Base-by-base conservation (phyloP, 2,113 vertebrate species). In the Paradoxurus hermaphroditus region DNA sequence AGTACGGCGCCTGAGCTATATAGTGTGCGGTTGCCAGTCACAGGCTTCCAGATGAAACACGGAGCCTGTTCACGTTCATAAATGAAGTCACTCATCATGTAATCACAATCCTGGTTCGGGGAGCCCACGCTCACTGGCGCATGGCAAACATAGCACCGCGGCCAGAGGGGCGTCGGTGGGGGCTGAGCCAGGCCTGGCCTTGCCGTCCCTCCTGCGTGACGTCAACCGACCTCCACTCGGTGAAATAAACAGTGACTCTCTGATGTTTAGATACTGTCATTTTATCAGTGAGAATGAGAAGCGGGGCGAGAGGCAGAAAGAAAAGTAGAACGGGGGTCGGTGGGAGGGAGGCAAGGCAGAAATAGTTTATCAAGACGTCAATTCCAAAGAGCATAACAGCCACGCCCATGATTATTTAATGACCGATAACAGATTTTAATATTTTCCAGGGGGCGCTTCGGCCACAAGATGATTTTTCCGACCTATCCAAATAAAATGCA, bases 21-120 rank as follows among this genome's bases (percentile, higher is more conserved):
- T 29, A 44, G 34, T 7, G 4, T 83, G 90, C 39, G 86, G 78
- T 90, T 95, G 96, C 81, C 68, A 53, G 36, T 75, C 77, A 86
- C 34, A 59, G 53, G 12, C 59, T 85, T 46, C 95, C 81, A 29
- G 62, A 72, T 56, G 51, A 78, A 44, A 8, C 56, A 89, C 9
- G 93, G 63, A 95, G 49, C 29, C 51, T 82, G 49, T 21, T 34
- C 82, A 75, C 27, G 51, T 92, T 82, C n/a, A 8, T 27, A 56
- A 9, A 62, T 62, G 39, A 89, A 87, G 63, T 44, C 23, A 0
- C 23, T 95, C 70, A 86, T 4, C 41, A 46, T 46, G 53, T 4
- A 34, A 97, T 65, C 46, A 31, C 56, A 36, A 7, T 51, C 88
- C 67, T 9, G 19, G 27, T 4, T 67, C 29, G 25, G 25, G 51